Conservation (phyloP, 2,888 invertebrate species). For the Mactromeris polynyma region DNA sequence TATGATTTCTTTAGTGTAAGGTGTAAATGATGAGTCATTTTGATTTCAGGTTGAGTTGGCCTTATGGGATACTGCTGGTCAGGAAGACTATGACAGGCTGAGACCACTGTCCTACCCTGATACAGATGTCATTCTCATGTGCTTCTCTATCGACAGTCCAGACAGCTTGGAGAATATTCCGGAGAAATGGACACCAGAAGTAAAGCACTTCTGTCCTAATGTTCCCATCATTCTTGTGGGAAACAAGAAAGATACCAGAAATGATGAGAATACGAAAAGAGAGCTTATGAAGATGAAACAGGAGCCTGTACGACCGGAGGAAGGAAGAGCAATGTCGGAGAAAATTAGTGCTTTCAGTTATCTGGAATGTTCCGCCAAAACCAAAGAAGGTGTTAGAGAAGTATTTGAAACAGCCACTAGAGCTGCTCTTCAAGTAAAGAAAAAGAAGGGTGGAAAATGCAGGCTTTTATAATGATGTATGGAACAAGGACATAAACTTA, state of each 20-base stretch:
- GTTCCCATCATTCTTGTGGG: constrained; percentile 99
- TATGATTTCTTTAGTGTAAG: too few species aligned
- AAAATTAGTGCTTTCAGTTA: constrained; percentile 99
- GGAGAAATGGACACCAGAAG: constrained; percentile 99
- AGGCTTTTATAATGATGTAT: constrained; percentile 63
- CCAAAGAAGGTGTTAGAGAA: constrained; percentile 99
- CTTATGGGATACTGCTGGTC: constrained; percentile 98
- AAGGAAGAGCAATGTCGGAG: constrained; percentile 98
- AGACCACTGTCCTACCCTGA: constrained; percentile 98
- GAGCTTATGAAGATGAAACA: constrained; percentile 98
- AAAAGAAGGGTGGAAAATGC: constrained; percentile 62
- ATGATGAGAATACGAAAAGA: constrained; percentile 87
- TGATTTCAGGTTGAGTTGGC: constrained; percentile 87
- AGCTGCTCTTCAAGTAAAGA: constrained; percentile 96
- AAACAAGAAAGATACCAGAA: constrained; percentile 92
- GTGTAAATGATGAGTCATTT: too few species aligned
- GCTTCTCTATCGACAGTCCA: constrained; percentile 99
- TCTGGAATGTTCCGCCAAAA: constrained; percentile 99
- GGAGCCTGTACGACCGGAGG: constrained; percentile 98
- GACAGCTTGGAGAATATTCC: constrained; percentile 99
- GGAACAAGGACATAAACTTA: constrained; percentile 33
- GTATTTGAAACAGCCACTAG: constrained; percentile 99
- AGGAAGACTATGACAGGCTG: constrained; percentile 98
- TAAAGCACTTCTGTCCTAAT: constrained; percentile 97
- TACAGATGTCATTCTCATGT: constrained; percentile 99